phyloP scores from a whole-genome alignment of 2,888 invertebrate genomes.

The Drosophila setosimentum region DNA sequence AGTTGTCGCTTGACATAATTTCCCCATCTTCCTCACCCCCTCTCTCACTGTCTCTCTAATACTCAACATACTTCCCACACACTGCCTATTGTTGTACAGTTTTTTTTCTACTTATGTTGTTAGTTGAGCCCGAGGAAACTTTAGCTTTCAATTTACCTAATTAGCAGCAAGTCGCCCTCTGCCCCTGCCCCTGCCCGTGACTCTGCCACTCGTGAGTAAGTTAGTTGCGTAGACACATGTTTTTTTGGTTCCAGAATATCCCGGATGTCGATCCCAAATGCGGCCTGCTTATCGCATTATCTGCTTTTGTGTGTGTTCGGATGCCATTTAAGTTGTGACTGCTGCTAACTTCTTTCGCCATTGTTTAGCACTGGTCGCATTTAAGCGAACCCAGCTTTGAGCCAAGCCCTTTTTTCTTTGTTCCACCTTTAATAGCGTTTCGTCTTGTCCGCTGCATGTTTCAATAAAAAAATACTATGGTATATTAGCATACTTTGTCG shows the following conservation, averaged over 20 bases:
- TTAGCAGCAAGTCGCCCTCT: conserved; percentile 48
- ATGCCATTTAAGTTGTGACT: conserved; percentile 62
- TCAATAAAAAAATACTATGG: conserved; percentile 24
- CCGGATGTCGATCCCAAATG: conserved; percentile 32
- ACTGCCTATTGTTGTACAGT: not conserved
- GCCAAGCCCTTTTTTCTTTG: conserved; percentile 7
- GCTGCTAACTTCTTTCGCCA: conserved; percentile 37
- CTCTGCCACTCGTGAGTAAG: not conserved
- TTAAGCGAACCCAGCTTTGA: conserved; percentile 3
- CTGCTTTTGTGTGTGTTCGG: conserved; percentile 36
- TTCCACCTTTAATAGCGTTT: conserved; percentile 31
- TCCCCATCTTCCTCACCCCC: too few species aligned
- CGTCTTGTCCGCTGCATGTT: not conserved
- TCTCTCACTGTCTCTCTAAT: too few species aligned
- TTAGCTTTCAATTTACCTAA: conserved; percentile 74
- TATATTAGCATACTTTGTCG: conserved; percentile 26
- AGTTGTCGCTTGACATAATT: not conserved
- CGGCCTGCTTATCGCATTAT: conserved; percentile 65
- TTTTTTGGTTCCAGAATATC: conserved; percentile 1
- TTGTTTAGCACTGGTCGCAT: conserved; percentile 32
- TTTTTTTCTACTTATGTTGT: conserved; percentile 24
- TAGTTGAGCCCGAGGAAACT: conserved; percentile 46
- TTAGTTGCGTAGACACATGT: conserved; percentile 32
- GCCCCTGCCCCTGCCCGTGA: not conserved
- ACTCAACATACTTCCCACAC: not conserved